These are phyloP conservation scores for Neodiprion lecontei DNA, from an alignment of 1,140 invertebrate genomes.

Conservation along the genomic window DNA sequence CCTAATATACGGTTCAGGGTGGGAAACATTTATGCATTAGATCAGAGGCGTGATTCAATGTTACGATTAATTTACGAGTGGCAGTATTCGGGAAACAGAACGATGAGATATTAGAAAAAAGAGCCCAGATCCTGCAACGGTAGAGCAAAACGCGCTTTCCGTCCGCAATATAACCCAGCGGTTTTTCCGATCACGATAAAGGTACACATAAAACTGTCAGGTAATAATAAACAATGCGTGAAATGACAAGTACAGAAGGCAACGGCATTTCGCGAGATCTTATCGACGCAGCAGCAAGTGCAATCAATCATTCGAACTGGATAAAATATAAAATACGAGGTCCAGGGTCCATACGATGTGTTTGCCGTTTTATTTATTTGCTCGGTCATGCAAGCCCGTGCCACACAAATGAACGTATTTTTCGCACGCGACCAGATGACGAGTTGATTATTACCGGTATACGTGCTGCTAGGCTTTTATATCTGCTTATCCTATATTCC, in stretches of 20 bases:
- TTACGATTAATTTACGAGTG: too few relatives aligned
- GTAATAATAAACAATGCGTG: constrained; percentile 62
- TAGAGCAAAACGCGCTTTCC: too few relatives aligned
- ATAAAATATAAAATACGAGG: constrained; percentile 55
- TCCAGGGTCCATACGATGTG: constrained; percentile 35
- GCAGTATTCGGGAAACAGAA: too few relatives aligned
- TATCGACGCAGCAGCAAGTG: constrained; percentile 44
- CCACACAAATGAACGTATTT: constrained; percentile 55
- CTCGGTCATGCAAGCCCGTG: constrained; percentile 53
- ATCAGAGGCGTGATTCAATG: too few relatives aligned
- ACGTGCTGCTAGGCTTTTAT: constrained; percentile 11
- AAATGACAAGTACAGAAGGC: constrained; percentile 54
- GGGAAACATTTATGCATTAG: too few relatives aligned
- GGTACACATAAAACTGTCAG: constrained; percentile 48
- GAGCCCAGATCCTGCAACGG: too few relatives aligned
- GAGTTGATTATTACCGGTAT: constrained; percentile 34
- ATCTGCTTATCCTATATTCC: background rate
- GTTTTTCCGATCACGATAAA: background rate
- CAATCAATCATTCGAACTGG: constrained; percentile 59
- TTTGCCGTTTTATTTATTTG: constrained; percentile 56
- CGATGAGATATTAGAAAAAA: too few relatives aligned
- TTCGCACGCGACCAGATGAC: constrained; percentile 53
- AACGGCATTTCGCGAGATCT: constrained; percentile 53
- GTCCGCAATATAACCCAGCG: too few relatives aligned
- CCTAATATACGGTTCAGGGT: too few relatives aligned